Percentiles rank a stretch among this genome's conserved stretches.
These are phyloP conservation scores for Hedychridium roseum DNA, from an alignment of 2,888 invertebrate genomes.

Conservation along the genomic window DNA sequence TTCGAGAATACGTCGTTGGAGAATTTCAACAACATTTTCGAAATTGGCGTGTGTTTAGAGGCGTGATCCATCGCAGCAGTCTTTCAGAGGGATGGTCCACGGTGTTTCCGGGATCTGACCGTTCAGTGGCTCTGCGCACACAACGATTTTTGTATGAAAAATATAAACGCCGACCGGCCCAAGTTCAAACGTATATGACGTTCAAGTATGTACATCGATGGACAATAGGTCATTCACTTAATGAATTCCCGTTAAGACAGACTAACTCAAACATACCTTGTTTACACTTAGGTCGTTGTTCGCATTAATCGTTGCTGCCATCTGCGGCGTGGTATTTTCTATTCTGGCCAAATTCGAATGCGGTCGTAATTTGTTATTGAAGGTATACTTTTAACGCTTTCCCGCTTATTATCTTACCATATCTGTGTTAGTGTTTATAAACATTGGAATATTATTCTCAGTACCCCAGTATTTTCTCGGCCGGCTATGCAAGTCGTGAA, in stretches of 20 bases:
- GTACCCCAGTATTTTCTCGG: conserved; percentile 76
- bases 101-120: conserved; percentile 86
- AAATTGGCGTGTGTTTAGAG: conserved; percentile 10
- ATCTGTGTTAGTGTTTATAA: no score
- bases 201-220: conserved; percentile 51
- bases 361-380: conserved; percentile 73
- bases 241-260: background rate
- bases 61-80: conserved; percentile 65
- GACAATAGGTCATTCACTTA: conserved; percentile 1
- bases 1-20: background rate
- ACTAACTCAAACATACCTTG: conserved; percentile 8
- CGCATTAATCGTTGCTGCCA: conserved; percentile 63
- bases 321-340: conserved; percentile 71
- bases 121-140: conserved; percentile 81
- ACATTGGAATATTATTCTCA: no score
- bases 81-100: conserved; percentile 70
- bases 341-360: conserved; percentile 70
- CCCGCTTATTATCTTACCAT: background rate
- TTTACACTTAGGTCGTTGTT: conserved; percentile 65
- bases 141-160: conserved; percentile 78
- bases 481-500: conserved; percentile 73
- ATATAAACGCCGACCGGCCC: conserved; percentile 77
- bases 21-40: conserved; percentile 10
- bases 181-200: conserved; percentile 79
- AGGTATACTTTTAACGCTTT: conserved; percentile 61